Evolutionary conservation across 2,113 vertebrate genomes (phyloP), one percentile per base, ranked within the genome.

Genomic region (Brienomyrus longianalis): DNA sequence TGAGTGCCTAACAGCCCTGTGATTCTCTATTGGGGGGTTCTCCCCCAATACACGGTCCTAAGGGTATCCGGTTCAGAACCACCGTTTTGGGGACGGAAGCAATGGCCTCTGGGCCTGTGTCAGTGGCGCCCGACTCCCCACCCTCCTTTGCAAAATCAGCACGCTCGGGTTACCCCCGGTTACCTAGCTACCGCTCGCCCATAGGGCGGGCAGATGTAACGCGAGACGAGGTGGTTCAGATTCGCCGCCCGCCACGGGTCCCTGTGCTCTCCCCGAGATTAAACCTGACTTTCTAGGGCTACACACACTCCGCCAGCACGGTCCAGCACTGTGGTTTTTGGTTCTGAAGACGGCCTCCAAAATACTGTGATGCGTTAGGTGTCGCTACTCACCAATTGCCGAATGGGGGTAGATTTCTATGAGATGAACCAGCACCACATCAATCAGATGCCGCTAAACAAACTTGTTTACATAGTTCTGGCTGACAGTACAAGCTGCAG

Each of bases 91-190:
- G 23, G 47, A 50, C 39, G n/a, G 86, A 47, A 91, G 89, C 74
- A 85, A 91, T 70, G 66, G 54, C 7, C 31, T 10, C 59, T 13
- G 23, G 50, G 23, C 47, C 85, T 35, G n/a, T 9, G 13, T 23
- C 50, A 88, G 86, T 43, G 21, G 91, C 90, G 62, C 92, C 90
- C n/a, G 35, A 87, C 91, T 92, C 86, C 92, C 85, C 56, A 39
- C 83, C 91, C 83, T 43, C 47, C 83, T 52, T 31, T 59, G 50
- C 80, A 52, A 90, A 83, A 47, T 39, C 23, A 19, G 59, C 62
- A 39, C 9, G 23, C 90, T 92, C 90, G 5, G 85, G 88, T 92
- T 93, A 91, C 92, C 45, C 54, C 45, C n/a, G 21, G 88, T 91
- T 62, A 90, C 91, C 91, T 88, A 90, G 89, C 87, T 88, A 83